A percentile compares a stretch with the other conserved stretches of the same genome.
phyloP scores from a whole-genome alignment of 1,140 invertebrate genomes.

The Oncopeltus fasciatus region DNA sequence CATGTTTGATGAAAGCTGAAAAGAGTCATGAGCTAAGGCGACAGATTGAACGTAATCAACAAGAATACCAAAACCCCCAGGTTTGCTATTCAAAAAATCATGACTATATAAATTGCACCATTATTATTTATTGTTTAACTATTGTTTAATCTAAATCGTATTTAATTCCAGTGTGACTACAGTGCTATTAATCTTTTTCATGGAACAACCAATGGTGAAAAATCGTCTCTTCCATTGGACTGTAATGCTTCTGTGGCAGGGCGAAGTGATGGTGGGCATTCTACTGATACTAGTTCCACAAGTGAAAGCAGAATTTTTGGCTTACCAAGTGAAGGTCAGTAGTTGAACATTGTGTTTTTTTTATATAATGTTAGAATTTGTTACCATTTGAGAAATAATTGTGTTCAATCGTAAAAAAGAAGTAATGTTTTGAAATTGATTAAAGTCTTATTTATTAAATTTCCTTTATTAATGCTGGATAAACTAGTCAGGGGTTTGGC shows the following conservation, averaged over 20 bases:
- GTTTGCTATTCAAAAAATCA: no score
- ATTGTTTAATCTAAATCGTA: background rate
- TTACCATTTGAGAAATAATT: no score
- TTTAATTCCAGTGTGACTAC: background rate
- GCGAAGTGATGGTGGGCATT: slow-evolving; percentile 37
- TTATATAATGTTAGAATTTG: no score
- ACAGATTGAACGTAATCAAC: slow-evolving; percentile 20
- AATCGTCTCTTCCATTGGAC: slow-evolving; percentile 1
- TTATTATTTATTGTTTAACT: no score
- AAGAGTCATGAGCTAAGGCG: slow-evolving; percentile 23
- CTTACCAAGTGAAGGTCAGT: slow-evolving; percentile 30
- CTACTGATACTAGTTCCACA: slow-evolving; percentile 35
- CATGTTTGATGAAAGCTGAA: slow-evolving; percentile 30
- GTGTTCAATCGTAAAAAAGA: background rate
- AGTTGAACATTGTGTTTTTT: no score
- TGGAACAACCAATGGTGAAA: background rate
- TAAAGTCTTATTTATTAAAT: no score
- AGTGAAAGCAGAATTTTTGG: slow-evolving; percentile 29
- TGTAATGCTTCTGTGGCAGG: slow-evolving; percentile 20
- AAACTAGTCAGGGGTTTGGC: no score
- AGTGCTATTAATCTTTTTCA: background rate
- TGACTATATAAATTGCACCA: no score
- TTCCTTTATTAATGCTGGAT: no score
- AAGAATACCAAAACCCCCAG: slow-evolving; percentile 14
- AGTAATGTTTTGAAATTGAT: no score